phyloP scores from a whole-genome alignment of 1,140 invertebrate species.

The Calycopis cecrops region DNA sequence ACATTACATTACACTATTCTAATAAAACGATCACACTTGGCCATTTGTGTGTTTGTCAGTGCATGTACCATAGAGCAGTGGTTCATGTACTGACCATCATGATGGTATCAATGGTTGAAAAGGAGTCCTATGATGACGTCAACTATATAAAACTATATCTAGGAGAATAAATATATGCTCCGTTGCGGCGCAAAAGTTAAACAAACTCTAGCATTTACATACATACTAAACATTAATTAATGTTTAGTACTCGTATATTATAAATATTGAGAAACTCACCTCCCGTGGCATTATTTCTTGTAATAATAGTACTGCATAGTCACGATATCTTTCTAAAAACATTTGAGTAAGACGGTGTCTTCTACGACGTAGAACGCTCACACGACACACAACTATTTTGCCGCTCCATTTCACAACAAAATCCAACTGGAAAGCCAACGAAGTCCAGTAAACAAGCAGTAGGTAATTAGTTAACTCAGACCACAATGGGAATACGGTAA shows the following conservation, averaged over 20 bases:
- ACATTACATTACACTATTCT: no score
- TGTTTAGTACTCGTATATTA: background rate
- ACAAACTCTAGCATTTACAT: no score
- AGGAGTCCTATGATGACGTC: no score
- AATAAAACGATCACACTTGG: no score
- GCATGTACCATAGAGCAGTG: no score
- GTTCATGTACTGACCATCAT: no score
- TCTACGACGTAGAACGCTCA: conserved; percentile 12
- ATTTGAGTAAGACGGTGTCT: conserved; percentile 8
- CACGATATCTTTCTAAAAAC: conserved; percentile 16
- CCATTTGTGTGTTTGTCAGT: no score
- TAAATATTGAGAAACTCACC: conserved; percentile 11
- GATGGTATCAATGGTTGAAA: no score
- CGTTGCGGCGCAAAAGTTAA: no score
- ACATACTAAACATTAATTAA: no score
- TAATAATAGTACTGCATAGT: conserved; percentile 13
- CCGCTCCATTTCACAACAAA: conserved; percentile 14
- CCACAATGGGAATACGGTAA: background rate
- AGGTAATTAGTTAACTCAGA: conserved; percentile 7
- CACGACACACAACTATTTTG: conserved; percentile 16
- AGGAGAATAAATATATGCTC: no score
- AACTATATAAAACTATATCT: no score
- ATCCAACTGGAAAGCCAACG: conserved; percentile 14
- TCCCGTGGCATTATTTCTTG: conserved; percentile 19
- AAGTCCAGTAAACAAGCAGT: conserved; percentile 9